Conservation (phyloP, 2,888 invertebrate genomes). For the Dicranocentrus wangi region DNA sequence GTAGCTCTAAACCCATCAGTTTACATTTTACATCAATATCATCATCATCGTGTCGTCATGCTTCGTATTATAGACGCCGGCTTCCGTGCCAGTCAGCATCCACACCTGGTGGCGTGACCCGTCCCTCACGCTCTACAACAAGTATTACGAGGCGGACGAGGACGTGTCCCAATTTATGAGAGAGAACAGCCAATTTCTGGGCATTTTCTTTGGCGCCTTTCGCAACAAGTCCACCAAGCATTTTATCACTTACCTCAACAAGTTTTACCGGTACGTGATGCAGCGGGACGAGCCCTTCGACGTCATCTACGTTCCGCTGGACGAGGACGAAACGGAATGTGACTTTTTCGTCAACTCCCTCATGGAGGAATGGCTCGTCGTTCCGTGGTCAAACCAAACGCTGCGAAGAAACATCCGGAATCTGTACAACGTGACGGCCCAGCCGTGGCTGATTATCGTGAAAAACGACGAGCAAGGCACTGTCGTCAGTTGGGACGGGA, state of each 20-base stretch:
- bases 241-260: conserved; percentile 62
- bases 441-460: conserved; percentile 64
- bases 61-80: too few relatives aligned
- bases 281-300: conserved; percentile 62
- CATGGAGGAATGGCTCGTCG: conserved; percentile 67
- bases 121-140: conserved; percentile 57
- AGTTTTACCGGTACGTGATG: conserved; percentile 58
- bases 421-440: conserved; percentile 62
- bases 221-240: conserved; percentile 65
- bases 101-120: conserved; percentile 64
- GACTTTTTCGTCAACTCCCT: conserved; percentile 64
- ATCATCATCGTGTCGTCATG: too few relatives aligned
- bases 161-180: conserved; percentile 47
- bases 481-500: conserved; percentile 66
- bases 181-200: conserved; percentile 61
- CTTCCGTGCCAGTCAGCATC: conserved; percentile 15
- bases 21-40: too few relatives aligned
- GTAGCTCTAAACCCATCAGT: too few relatives aligned
- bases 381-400: conserved; percentile 67
- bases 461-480: conserved; percentile 66
- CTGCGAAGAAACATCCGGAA: conserved; percentile 59
- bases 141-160: conserved; percentile 58
- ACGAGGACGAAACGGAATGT: conserved; percentile 68
- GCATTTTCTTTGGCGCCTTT: conserved; percentile 66
- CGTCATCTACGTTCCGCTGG: conserved; percentile 66